phyloP scores from a whole-genome alignment of 1,140 invertebrate species.

The Micrasema longulum region DNA sequence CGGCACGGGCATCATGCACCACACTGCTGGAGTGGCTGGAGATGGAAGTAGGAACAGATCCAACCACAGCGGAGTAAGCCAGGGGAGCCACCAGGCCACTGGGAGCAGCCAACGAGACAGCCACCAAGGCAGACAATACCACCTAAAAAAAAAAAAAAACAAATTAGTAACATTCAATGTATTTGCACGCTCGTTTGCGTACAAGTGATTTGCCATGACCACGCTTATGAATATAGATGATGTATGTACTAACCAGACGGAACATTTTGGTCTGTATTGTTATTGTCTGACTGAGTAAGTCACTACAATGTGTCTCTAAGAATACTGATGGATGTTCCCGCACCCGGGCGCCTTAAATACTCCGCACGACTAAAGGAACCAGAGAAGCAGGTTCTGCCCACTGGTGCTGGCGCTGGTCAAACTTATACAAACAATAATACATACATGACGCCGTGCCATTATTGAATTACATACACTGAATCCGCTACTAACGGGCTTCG shows the following conservation, averaged over 20 bases:
- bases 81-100: constrained; percentile 61
- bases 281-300: constrained; percentile 55
- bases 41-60: constrained; percentile 36
- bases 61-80: constrained; percentile 57
- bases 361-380: background rate
- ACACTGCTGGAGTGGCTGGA: constrained; percentile 59
- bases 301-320: constrained; percentile 54
- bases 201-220: background rate
- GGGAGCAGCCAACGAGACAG: constrained; percentile 69
- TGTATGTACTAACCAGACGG: constrained; percentile 59
- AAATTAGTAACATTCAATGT: background rate
- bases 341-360: constrained; percentile 47
- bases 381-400: constrained; percentile 30
- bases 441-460: constrained; percentile 10
- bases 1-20: constrained; percentile 50
- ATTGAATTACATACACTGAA: constrained; percentile 31
- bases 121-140: constrained; percentile 73
- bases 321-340: constrained; percentile 48
- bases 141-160: constrained; percentile 60
- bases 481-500: constrained; percentile 10
- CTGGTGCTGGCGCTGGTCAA: background rate
- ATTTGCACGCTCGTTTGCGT: background rate
- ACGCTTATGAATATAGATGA: constrained; percentile 30
- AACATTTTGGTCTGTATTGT: constrained; percentile 59
- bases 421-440: background rate